A percentile compares a stretch with the other conserved stretches of the same genome.
Evolutionary conservation across 1,140 invertebrate species (phyloP).

Genomic region (Scaptomyza montana): DNA sequence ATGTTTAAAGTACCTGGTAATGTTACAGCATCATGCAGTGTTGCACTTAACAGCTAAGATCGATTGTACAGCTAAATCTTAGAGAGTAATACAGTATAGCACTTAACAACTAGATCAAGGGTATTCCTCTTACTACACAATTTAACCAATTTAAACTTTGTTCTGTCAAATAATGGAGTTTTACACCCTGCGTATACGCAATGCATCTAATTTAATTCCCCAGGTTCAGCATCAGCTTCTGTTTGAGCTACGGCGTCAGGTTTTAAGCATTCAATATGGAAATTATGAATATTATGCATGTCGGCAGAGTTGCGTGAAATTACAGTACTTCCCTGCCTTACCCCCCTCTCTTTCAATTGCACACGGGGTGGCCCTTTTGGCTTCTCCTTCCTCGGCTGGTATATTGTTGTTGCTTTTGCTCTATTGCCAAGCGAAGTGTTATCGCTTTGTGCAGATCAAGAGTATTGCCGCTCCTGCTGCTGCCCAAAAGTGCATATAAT

Average conservation of each 20-base stretch:
- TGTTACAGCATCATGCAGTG: no score
- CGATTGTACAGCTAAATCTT: no score
- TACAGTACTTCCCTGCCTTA: conserved; percentile 47
- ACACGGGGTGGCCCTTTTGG: conserved; percentile 9
- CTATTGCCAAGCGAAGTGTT: conserved; percentile 30
- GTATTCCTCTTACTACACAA: no score
- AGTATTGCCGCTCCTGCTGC: conserved; percentile 21
- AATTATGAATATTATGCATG: conserved; percentile 78
- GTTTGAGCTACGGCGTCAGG: no score
- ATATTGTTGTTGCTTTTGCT: not conserved
- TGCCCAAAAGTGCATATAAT: conserved; percentile 72
- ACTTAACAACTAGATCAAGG: no score
- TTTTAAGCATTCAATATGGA: conserved; percentile 24
- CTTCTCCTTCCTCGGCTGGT: not conserved
- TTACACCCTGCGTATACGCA: conserved; percentile 24
- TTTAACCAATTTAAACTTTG: no score
- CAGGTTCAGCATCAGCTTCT: not conserved
- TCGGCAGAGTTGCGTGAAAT: conserved; percentile 76
- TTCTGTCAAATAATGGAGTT: no score
- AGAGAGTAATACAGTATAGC: no score
- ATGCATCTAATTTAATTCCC: not conserved
- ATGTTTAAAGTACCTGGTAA: no score
- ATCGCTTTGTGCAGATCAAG: conserved; percentile 55
- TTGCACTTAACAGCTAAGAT: no score
- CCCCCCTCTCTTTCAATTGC: not conserved